Evolutionary conservation across 2,888 invertebrate species (phyloP).

Genomic region (Lydus trimaculatus): DNA sequence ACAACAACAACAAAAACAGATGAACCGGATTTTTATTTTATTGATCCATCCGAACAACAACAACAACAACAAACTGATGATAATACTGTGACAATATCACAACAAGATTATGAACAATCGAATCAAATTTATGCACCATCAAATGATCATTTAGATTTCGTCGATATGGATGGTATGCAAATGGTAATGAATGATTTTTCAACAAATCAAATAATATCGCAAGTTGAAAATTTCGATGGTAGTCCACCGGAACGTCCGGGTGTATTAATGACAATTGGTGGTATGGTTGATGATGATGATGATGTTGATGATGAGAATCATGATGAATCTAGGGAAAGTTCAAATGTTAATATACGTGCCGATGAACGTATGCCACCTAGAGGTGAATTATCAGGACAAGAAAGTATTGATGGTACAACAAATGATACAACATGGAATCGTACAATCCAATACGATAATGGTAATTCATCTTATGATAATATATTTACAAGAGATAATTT

Average conservation of each 20-base stretch:
- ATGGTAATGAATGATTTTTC: conserved; percentile 56
- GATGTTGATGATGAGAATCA: too few species aligned
- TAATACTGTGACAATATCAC: conserved; percentile 25
- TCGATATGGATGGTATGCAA: conserved; percentile 64
- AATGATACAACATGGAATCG: conserved; percentile 80
- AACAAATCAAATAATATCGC: conserved; percentile 51
- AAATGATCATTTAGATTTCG: conserved; percentile 57
- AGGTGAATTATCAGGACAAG: conserved; percentile 86
- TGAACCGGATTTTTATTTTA: conserved; percentile 33
- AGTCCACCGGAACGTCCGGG: conserved; percentile 47
- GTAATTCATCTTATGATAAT: conserved; percentile 66
- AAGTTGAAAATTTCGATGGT: conserved; percentile 54
- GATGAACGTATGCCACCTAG: conserved; percentile 89
- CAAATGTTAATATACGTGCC: conserved; percentile 81
- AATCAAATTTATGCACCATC: conserved; percentile 49
- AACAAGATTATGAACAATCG: conserved; percentile 40
- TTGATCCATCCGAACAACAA: conserved; percentile 29
- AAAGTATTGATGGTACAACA: conserved; percentile 77
- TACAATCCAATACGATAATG: conserved; percentile 71
- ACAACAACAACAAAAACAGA: conserved; percentile 29
- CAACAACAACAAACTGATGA: conserved; percentile 33
- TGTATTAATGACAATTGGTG: conserved; percentile 56
- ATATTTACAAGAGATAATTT: conserved; percentile 72
- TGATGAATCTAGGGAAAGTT: conserved; percentile 61
- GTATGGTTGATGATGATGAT: conserved; percentile 47